Percentiles rank a stretch among this genome's conserved stretches.
phyloP scores from a whole-genome alignment of 2,888 invertebrate genomes.

The Oithona nana region DNA sequence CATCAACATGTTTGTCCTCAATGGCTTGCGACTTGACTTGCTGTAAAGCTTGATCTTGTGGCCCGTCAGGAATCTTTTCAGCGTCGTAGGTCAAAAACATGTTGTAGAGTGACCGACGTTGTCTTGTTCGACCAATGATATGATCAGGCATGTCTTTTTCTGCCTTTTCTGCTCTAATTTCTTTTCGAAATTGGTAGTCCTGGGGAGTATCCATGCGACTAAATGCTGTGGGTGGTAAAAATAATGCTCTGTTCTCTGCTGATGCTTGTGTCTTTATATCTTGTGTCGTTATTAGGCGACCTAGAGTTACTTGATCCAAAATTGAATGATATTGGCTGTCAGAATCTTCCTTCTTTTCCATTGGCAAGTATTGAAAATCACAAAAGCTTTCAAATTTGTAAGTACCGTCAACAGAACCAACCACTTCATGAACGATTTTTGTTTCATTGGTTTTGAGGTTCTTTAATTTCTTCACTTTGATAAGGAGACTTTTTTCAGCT shows the following conservation, averaged over 20 bases:
- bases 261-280: too few relatives aligned
- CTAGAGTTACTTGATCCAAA: slow-evolving; percentile 17
- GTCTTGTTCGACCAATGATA: slow-evolving; percentile 35
- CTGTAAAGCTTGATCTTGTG: slow-evolving; percentile 28
- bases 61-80: slow-evolving; percentile 41
- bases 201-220: slow-evolving; percentile 47
- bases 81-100: slow-evolving; percentile 43
- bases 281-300: not conserved
- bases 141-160: slow-evolving; percentile 24
- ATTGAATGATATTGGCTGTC: slow-evolving; percentile 6
- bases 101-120: slow-evolving; percentile 38
- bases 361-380: slow-evolving; percentile 80
- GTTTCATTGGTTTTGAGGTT: slow-evolving; percentile 16
- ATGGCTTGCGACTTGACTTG: slow-evolving; percentile 20
- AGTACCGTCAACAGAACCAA: slow-evolving; percentile 28
- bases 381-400: slow-evolving; percentile 39
- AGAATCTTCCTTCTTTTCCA: slow-evolving; percentile 28
- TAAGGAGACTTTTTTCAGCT: slow-evolving; percentile 28
- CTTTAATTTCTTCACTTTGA: slow-evolving; percentile 18
- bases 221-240: slow-evolving; percentile 56
- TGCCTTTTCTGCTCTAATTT: slow-evolving; percentile 21
- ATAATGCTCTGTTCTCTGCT: slow-evolving; percentile 38
- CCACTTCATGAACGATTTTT: slow-evolving; percentile 25
- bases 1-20: slow-evolving; percentile 17
- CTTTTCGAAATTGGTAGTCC: slow-evolving; percentile 25